Base-by-base conservation (phyloP, 2,888 invertebrate genomes). In the Brachyptera putata region DNA sequence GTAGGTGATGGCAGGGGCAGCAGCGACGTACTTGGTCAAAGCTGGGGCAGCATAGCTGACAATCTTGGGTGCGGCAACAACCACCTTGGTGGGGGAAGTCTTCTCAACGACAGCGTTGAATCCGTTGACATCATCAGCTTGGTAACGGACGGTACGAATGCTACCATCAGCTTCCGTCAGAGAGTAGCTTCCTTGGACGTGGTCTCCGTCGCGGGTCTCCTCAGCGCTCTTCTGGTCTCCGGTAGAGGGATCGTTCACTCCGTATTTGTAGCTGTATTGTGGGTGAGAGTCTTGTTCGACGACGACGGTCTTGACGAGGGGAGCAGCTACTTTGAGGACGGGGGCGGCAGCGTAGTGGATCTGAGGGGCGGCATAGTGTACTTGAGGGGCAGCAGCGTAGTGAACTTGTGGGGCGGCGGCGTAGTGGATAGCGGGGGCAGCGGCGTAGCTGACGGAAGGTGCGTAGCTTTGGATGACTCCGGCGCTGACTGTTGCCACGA, bases 401-500 rank as follows among this genome's bases (percentile, higher is more conserved):
- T 67, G 68, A 11, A 69, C 67, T 11, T 69, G 69, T 16, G 70
- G 66, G 39, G 71, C 66, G 49, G 72, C 70, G 66, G 69, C 64
- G 68, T 64, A 64, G 22, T 67, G 65, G 18, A 69, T 67, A 1
- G 69, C 66, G 18, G 22, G 70, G 64, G 69, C 75, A 73, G 74
- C 79, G 67, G 76, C 76, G 72, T 71, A 63, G 71, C 72, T 36
- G 18, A 58, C 37, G 69, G 73, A 24, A 70, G 73, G n/a, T 70
- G 73, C 60, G 72, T 59, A 0, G 60, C 60, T 63, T 18, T 76
- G 71, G 16, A 84, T 71, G 67, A 79, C 71, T 65, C 85, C 85
- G 60, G 84, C 85, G 70, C 79, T 79, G 69, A 80, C 82, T 65
- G 79, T 76, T 68, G 83, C 80, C 74, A 82, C 78, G 68, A 79